These are phyloP conservation scores for Cynodonichthys magdalenae DNA, from an alignment of 2,797 vertebrate species.

Conservation along the genomic window DNA sequence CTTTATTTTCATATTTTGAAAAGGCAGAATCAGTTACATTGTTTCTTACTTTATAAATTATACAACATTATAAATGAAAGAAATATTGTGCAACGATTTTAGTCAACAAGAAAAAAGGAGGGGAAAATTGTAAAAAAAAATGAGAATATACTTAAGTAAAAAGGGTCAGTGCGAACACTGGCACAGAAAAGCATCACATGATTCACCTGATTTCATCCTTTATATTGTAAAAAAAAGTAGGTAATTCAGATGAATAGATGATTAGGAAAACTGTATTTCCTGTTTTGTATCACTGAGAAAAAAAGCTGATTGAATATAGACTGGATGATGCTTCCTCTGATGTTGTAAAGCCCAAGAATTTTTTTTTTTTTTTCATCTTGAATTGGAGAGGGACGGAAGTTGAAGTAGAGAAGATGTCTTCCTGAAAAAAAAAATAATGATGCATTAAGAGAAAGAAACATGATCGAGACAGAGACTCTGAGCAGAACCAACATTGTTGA, in stretches of 20 bases:
- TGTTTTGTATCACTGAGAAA: conserved; percentile 33
- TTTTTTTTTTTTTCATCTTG: conserved; percentile 31
- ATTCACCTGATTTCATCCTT: conserved; percentile 55
- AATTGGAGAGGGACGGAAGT: conserved; percentile 41
- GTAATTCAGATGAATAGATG: conserved; percentile 58
- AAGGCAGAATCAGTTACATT: conserved; percentile 39
- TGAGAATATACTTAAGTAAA: conserved; percentile 28
- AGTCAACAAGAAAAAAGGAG: conserved; percentile 29
- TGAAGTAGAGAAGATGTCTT: conserved; percentile 36
- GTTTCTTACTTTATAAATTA: conserved; percentile 41
- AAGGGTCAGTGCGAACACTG: conserved; percentile 20
- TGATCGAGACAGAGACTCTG: conserved; percentile 71
- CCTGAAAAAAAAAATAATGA: conserved; percentile 36
- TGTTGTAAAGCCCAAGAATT: conserved; percentile 58
- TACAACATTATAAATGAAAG: conserved; percentile 19
- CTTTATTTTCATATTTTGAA: conserved; percentile 33
- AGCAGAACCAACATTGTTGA: conserved; percentile 69
- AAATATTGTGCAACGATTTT: conserved; percentile 19
- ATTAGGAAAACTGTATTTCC: conserved; percentile 47
- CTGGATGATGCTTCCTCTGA: conserved; percentile 66
- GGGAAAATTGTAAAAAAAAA: conserved; percentile 13
- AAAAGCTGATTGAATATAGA: conserved; percentile 43
- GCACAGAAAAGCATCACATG: conserved; percentile 42
- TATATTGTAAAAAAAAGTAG: conserved; percentile 65
- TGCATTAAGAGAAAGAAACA: conserved; percentile 41